Evolutionary conservation across 2,888 invertebrate genomes (phyloP), one percentile per base, ranked within the genome.

Genomic region (Penaeus monodon): DNA sequence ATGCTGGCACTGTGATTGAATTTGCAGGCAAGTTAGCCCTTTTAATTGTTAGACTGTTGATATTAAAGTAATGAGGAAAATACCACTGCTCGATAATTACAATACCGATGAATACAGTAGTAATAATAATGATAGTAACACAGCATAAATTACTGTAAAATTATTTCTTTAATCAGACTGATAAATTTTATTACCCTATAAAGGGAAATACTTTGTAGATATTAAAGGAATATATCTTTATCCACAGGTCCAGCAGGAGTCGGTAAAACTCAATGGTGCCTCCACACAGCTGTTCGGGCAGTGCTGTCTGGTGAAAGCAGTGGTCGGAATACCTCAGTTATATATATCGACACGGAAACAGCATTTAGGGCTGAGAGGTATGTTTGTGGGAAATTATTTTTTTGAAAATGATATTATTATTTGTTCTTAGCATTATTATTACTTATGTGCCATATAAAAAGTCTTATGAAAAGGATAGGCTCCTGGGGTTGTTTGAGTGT

Each of bases 261-360:
- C 10, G 88, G 88, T 49, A 88, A 88, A 78, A 88, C 88, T n/a
- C 88, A 88, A 79, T 88, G 88, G 88, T 88, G 88, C 63, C 64
- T 85, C 8, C 22, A 74, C 27, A 73, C 80, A 10, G 66, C 85
- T 27, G 78, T 81, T 57, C 68, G 64, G 57, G 27, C 81, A n/a
- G 73, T 88, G 76, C 24, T 79, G 24, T 20, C 17, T 7, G 49
- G 38, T 12, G 63, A 29, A 24, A 38, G 66, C 49, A 29, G 65
- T 27, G 65, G 22, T 14, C 29, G 12, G 12, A 44, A n/a, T 49
- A 70, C 68, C 22, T 81, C 85, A 24, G 85, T 68, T 24, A 82
- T 88, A n/a, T 88, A 88, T 70, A 88, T 88, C 29, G 88, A 88
- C 83, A 88, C 88, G 68, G 88, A 88, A 78, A 44, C 83, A n/a